Evolutionary conservation across 2,113 vertebrate genomes (phyloP), one percentile per base, ranked within the genome.

Genomic region (Lampris megalopsis): DNA sequence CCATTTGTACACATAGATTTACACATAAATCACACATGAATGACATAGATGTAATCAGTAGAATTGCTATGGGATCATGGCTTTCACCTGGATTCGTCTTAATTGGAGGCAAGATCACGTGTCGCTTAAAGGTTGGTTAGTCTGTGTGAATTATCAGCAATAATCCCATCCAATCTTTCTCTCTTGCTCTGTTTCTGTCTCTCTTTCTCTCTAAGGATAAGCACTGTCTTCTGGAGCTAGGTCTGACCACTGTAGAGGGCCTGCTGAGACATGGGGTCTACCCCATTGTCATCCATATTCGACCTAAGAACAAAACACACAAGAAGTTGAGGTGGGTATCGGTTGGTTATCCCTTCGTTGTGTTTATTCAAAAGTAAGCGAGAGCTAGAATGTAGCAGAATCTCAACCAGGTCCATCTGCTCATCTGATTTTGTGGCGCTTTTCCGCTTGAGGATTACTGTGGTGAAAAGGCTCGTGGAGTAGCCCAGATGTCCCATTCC

Each of bases 281-380:
- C 74, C 94, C 94, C 9, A 94, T 95, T 5, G 77, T 95, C 68
- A 92, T 95, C 75, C 86, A 94, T 62, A 92, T 95, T 70, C 86
- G 75, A 35, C 92, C 93, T 0, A 95, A 94, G 74, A 92, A 83
- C 82, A 95, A 94, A 82, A 95, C 93, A 64, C 88, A 88, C 79
- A 93, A 91, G 80, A 94, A 91, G 75, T 89, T 95, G 54, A 92
- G 86, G 94, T 61, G 2, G 9, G 1, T 68, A 7, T 7, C 1
- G 38, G 36, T 63, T 53, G n/a, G 43, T 56, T 43, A 10, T 11
- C 8, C 60, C 3, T 6, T 5, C 54, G 0, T 24, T 24, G 24
- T 24, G 24, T 24, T 24, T 24, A 24, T 24, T 24, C 24, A 24
- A 24, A 24, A 24, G 24, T 24, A 24, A 24, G 24, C 24, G 24